A percentile compares a stretch with the other conserved stretches of the same genome.
phyloP scores from a whole-genome alignment of 1,140 invertebrate species.

The Rhizoglyphus robini region DNA sequence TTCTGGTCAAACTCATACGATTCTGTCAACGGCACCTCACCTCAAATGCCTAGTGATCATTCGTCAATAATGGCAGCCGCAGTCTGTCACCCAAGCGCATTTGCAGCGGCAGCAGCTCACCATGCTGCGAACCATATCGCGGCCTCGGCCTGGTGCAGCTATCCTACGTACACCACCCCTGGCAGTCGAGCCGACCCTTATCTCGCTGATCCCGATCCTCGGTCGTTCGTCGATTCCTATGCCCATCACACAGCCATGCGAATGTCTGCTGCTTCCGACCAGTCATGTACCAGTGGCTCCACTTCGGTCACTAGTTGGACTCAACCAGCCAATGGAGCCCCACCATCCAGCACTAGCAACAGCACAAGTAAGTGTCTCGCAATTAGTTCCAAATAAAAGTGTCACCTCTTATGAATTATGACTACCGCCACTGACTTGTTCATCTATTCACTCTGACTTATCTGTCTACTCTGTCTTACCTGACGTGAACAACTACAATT shows the following conservation, averaged over 20 bases:
- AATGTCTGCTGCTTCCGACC: not conserved
- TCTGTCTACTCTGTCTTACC: too few species aligned
- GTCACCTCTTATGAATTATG: not conserved
- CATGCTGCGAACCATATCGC: constrained; percentile 15
- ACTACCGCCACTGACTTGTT: not conserved
- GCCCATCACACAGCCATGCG: constrained; percentile 8
- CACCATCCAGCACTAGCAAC: not conserved
- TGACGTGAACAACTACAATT: too few species aligned
- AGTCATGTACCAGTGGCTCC: not conserved
- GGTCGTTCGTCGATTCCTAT: constrained; percentile 12
- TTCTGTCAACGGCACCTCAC: constrained; percentile 1
- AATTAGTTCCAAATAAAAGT: not conserved
- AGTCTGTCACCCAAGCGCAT: constrained; percentile 15
- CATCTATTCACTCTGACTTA: not conserved
- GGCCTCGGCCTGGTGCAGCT: constrained; percentile 16
- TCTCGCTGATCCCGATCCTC: not conserved
- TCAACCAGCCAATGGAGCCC: not conserved
- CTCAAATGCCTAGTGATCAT: constrained; percentile 18
- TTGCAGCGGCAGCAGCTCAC: constrained; percentile 13
- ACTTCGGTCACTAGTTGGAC: not conserved
- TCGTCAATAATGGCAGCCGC: constrained; percentile 12
- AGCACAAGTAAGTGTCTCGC: not conserved
- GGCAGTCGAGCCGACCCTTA: constrained; percentile 11
- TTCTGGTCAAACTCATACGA: constrained; percentile 21
- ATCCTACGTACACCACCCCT: not conserved